Evolutionary conservation across 2,797 vertebrate genomes (phyloP), one percentile per base, ranked within the genome.

Genomic region (Acanthurus leucopareius): DNA sequence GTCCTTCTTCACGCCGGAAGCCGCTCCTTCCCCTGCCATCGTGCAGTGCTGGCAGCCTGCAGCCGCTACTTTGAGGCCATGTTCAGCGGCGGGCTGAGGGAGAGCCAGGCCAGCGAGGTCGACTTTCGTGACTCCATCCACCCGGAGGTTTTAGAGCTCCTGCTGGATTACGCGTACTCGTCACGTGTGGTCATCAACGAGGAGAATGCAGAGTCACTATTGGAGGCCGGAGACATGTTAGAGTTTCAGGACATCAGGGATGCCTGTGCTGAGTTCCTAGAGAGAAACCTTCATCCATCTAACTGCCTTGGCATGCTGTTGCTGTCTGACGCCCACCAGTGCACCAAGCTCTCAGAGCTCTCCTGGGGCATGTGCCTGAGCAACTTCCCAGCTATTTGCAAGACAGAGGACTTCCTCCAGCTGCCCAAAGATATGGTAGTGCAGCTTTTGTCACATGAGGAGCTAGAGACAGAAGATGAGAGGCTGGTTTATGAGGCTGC

Each of bases 61-160:
- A 99, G 98, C 87, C 97, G 98, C 73, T 99, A 99, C 86, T 99
- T 99, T 0, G 97, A 99, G 91, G 98, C 98, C 66, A 99, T 99
- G 98, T 99, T 99, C 94, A 99, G 98, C 0, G 98, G 98, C 0
- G 98, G 98, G 48, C 92, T 99, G 72, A 96, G 97, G 82, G 98
- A 99, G 90, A 99, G 98, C 92, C 97, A 98, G 88, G 97, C 97
- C 82, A 98, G 96, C 5, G 98, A 99, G 83, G 98, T 99, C 11
- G 96, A 99, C 92, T 99, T 99, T 48, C 96, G 97, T 67, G 98
- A 97, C 89, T 97, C 98, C 0, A 97, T 99, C 91, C 98, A 99
- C 74, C 98, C 98, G 0, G 98, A 96, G 85, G 98, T 99, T 59
- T 86, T 99, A 79, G 98, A 99, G 92, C 96, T 99, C 42, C 96